Percentiles rank a stretch among this genome's conserved stretches.
These are phyloP conservation scores for Pseudochirops corinnae DNA, from an alignment of 2,797 vertebrate species.

Conservation along the genomic window DNA sequence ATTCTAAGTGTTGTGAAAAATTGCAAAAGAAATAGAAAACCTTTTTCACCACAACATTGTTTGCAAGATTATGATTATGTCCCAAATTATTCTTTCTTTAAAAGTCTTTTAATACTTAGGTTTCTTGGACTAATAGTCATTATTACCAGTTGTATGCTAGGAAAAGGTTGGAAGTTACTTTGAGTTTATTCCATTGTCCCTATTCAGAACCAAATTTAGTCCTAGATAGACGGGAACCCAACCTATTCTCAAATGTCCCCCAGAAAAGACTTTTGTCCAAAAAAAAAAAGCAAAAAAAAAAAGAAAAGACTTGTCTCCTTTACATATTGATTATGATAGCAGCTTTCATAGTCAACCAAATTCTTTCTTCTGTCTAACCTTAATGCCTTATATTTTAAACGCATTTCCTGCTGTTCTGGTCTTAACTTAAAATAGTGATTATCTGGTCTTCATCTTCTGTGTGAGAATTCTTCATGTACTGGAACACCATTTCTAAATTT, in stretches of 20 bases:
- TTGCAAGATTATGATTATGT: conserved; percentile 25
- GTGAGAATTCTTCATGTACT: neutral
- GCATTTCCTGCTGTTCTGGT: conserved; percentile 12
- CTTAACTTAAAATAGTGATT: conserved; percentile 25
- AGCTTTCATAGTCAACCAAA: conserved; percentile 48
- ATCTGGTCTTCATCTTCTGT: neutral
- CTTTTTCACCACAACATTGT: neutral
- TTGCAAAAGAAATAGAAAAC: neutral
- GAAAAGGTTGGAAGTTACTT: conserved; percentile 41
- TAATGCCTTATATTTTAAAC: conserved; percentile 22
- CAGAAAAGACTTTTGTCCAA: conserved; percentile 45
- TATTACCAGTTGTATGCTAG: conserved; percentile 42
- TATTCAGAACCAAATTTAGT: neutral
- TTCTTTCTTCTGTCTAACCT: conserved; percentile 13
- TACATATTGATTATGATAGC: conserved; percentile 51
- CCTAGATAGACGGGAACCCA: conserved; percentile 43
- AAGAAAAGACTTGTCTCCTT: conserved; percentile 56
- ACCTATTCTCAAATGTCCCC: conserved; percentile 33
- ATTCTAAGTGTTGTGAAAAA: conserved; percentile 12
- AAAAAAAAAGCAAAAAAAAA: too few relatives aligned
- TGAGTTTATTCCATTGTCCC: conserved; percentile 34
- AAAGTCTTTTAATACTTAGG: conserved; percentile 20
- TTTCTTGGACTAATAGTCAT: conserved; percentile 27
- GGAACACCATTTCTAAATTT: conserved; percentile 2
- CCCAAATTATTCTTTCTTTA: conserved; percentile 12